A percentile compares a stretch with the other conserved stretches of the same genome.
Evolutionary conservation across 2,113 vertebrate genomes (phyloP).

Genomic region (Pongo pygmaeus): DNA sequence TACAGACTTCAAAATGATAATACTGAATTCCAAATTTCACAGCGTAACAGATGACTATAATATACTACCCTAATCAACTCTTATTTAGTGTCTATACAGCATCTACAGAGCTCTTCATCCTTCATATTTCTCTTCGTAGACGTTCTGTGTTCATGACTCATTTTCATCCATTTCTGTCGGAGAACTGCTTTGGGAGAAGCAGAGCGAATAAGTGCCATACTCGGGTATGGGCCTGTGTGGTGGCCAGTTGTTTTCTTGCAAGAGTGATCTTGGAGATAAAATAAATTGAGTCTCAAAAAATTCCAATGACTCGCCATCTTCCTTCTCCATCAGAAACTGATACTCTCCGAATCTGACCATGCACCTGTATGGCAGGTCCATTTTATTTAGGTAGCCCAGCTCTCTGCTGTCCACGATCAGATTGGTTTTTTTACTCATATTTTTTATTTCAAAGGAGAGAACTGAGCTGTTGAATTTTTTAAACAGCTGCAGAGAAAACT

Average conservation of each 20-base stretch:
- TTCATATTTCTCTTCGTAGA: neutral
- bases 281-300: slow-evolving; percentile 90
- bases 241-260: slow-evolving; percentile 82
- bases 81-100: neutral
- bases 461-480: slow-evolving; percentile 80
- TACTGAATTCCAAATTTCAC: neutral
- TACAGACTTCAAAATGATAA: neutral
- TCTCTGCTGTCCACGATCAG: slow-evolving; percentile 83
- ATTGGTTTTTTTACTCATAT: slow-evolving; percentile 89
- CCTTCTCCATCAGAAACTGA: slow-evolving; percentile 87
- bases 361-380: slow-evolving; percentile 87
- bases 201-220: neutral
- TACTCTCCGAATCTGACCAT: slow-evolving; percentile 91
- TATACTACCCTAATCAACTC: neutral
- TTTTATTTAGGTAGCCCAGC: slow-evolving; percentile 89
- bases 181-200: neutral
- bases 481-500: slow-evolving; percentile 90
- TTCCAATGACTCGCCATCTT: slow-evolving; percentile 87
- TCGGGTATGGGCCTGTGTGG: slow-evolving; percentile 64
- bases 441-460: slow-evolving; percentile 91
- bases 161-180: slow-evolving; percentile 85
- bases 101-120: neutral
- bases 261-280: slow-evolving; percentile 82
- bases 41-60: neutral
- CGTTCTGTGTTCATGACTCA: slow-evolving; percentile 54